phyloP scores from a whole-genome alignment of 2,797 vertebrate species.

The Synanceia verrucosa region DNA sequence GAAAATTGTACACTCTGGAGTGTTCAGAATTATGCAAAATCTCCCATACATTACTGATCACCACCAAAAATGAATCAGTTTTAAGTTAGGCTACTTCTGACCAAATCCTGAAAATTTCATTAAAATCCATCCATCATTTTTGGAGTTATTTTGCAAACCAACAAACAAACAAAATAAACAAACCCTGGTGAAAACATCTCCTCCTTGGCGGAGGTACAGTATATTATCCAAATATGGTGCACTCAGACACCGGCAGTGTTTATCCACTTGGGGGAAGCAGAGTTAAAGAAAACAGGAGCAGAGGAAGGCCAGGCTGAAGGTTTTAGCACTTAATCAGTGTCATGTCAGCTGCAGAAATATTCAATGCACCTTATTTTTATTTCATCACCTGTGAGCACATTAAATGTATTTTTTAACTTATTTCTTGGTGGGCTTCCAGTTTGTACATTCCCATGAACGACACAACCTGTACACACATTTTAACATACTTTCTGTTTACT shows the following conservation, averaged over 20 bases:
- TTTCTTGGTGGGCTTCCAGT: background rate
- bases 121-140: no score
- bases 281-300: constrained; percentile 13
- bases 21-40: no score
- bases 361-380: background rate
- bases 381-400: background rate
- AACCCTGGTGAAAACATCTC: no score
- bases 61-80: no score
- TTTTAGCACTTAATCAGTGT: background rate
- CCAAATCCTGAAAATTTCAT: no score
- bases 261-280: constrained; percentile 64
- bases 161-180: no score
- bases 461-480: background rate
- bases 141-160: no score
- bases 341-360: background rate
- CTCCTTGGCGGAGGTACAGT: no score
- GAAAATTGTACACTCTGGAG: no score
- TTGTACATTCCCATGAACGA: background rate
- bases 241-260: constrained; percentile 8
- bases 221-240: background rate
- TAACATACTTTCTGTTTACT: background rate
- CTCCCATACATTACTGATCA: no score
- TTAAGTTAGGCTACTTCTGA: no score
- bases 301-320: background rate
- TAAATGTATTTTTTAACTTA: background rate